Evolutionary conservation across 2,113 vertebrate genomes (phyloP), one percentile per base, ranked within the genome.

Genomic region (Aegithalos caudatus): DNA sequence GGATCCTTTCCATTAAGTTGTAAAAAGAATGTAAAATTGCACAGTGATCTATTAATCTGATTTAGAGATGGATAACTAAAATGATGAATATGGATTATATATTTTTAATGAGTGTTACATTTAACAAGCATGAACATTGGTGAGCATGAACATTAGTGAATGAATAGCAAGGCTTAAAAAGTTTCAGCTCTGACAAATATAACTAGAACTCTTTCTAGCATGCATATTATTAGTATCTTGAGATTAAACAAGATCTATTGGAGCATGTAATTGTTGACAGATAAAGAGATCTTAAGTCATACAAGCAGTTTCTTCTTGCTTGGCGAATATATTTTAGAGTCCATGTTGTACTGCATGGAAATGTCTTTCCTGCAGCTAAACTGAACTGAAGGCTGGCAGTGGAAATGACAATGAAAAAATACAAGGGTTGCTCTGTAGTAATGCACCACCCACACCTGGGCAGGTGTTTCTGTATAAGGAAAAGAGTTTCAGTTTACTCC

Each of bases 21-120:
- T 94, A 92, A 96, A 96, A 96, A 88, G 90, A 94, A 96, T 76
- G 82, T 88, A 95, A 97, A 96, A 96, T 84, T 86, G 65, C 78
- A 79, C 20, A 61, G 92, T 56, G 64, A 94, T 90, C 80, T 93
- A 67, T 96, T 94, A 95, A 96, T 84, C 86, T 69, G 69, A 96
- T 88, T 90, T 92, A 81, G 80, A 86, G 93, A 96, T 91, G 65
- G 90, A 95, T 94, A 90, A 79, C 86, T 92, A 53, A 86, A 92
- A 92, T 92, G 40, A 97, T 96, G 40, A 95, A 97, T 95, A 84
- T 31, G 61, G 80, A 88, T 93, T 81, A 95, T 95, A 28, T 76
- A 87, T 95, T 96, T 92, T 96, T 96, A 96, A 96, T 93, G 86
- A 92, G 37, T 81, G 82, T 90, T 88, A 95, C 72, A 88, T 92